Percentiles rank a stretch among this genome's conserved stretches.
phyloP scores from a whole-genome alignment of 2,888 invertebrate species.

The Folsomia candida region DNA sequence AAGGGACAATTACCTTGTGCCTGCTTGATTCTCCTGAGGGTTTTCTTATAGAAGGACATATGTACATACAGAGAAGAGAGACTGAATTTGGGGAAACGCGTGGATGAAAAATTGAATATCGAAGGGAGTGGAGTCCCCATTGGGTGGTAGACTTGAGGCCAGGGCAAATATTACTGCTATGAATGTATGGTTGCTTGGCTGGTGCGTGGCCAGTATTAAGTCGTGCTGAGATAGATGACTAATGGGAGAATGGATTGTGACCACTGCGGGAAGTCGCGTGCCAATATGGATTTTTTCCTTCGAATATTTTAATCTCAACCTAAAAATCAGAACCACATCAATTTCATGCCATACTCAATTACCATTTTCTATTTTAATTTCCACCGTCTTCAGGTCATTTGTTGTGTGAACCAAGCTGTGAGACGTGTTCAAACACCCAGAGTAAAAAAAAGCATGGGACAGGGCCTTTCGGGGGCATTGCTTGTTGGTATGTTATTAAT shows the following conservation, averaged over 20 bases:
- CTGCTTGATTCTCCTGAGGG: background rate
- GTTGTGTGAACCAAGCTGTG: constrained; percentile 14
- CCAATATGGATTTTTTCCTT: constrained; percentile 33
- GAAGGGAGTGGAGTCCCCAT: constrained; percentile 8
- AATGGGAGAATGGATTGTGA: constrained; percentile 43
- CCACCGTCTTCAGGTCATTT: background rate
- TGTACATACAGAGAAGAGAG: too few relatives aligned
- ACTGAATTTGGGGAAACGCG: too few relatives aligned
- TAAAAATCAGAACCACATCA: background rate
- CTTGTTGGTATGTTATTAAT: too few relatives aligned
- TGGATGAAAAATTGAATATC: constrained; percentile 18
- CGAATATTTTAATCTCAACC: constrained; percentile 15
- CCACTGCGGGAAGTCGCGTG: constrained; percentile 49
- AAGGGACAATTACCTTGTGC: background rate
- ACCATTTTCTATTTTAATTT: background rate
- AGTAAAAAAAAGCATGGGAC: background rate
- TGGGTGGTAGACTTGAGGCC: background rate
- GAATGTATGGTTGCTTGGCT: background rate
- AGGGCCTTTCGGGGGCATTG: too few relatives aligned
- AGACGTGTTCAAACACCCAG: constrained; percentile 15
- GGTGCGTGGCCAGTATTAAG: constrained; percentile 12
- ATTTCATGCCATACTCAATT: constrained; percentile 33
- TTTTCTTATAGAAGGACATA: too few relatives aligned
- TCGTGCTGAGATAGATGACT: constrained; percentile 50
- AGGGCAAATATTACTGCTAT: background rate